phyloP scores from a whole-genome alignment of 2,797 vertebrate species.

The Champsocephalus gunnari region DNA sequence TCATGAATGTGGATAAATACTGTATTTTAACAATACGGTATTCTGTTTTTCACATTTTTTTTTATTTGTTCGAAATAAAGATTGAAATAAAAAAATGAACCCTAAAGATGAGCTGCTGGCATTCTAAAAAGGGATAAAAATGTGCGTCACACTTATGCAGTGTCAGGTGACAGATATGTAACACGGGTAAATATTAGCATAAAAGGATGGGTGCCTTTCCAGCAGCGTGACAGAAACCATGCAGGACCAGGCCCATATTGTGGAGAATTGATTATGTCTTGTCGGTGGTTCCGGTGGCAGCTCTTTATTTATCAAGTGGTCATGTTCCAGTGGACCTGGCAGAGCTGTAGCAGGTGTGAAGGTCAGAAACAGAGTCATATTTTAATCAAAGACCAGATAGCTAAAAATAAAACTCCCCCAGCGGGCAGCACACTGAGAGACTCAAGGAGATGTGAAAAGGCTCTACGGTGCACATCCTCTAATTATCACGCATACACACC shows the following conservation, averaged over 20 bases:
- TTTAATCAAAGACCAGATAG: conserved; percentile 81
- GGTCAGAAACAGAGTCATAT: conserved; percentile 76
- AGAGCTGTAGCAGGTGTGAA: conserved; percentile 79
- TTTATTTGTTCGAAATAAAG: no score
- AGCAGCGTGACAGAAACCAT: neutral
- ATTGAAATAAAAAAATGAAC: no score
- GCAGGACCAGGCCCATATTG: conserved; percentile 17
- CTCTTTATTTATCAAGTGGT: conserved; percentile 67
- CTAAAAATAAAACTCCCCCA: conserved; percentile 78
- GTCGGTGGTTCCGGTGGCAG: conserved; percentile 64
- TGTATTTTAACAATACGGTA: no score
- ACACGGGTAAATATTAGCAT: neutral
- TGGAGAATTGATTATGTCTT: conserved; percentile 64
- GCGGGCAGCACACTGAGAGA: conserved; percentile 45
- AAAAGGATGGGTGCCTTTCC: neutral
- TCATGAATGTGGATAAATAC: no score
- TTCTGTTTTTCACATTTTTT: no score
- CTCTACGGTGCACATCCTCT: conserved; percentile 49
- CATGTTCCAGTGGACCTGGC: conserved; percentile 57
- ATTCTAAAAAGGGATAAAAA: neutral
- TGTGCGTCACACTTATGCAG: conserved; percentile 1
- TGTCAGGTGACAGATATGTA: neutral
- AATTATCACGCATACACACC: conserved; percentile 70
- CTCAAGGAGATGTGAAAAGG: conserved; percentile 63
- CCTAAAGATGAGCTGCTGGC: neutral